Conservation (phyloP, 2,797 vertebrate genomes). For the Pygocentrus nattereri region DNA sequence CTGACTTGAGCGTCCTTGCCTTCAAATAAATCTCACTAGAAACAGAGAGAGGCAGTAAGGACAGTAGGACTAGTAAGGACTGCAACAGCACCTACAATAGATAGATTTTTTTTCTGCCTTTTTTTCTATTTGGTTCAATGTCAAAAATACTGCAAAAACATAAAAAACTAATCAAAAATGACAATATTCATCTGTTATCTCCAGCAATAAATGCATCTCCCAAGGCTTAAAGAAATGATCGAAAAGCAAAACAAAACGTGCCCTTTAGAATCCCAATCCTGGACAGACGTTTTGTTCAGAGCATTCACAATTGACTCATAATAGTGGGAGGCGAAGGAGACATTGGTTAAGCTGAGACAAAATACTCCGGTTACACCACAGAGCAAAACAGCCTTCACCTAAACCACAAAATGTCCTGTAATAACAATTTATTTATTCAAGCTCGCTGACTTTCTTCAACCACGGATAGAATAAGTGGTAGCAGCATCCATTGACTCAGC, state of each 20-base stretch:
- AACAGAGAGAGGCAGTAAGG: constrained; percentile 13
- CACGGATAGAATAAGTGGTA: constrained; percentile 18
- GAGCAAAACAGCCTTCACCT: constrained; percentile 1
- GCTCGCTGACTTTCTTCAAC: constrained; percentile 35
- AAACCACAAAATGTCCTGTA: constrained; percentile 2
- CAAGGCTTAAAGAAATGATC: neutral
- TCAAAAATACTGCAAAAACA: no score
- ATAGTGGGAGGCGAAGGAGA: neutral
- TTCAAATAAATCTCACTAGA: constrained; percentile 36
- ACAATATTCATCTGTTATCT: no score
- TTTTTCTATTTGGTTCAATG: no score
- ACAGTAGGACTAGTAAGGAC: neutral
- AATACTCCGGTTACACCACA: neutral
- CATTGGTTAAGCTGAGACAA: neutral
- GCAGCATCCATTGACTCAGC: constrained; percentile 72
- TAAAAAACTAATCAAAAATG: no score
- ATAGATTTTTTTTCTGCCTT: no score
- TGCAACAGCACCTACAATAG: no score
- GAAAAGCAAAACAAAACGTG: neutral
- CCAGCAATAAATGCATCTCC: no score
- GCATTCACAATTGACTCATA: constrained; percentile 13
- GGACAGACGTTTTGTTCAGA: constrained; percentile 12
- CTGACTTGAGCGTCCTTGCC: constrained; percentile 4
- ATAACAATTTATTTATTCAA: constrained; percentile 32
- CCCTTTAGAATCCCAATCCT: neutral